Base-by-base conservation (phyloP, 2,888 invertebrate genomes). In the Cloeon dipterum region DNA sequence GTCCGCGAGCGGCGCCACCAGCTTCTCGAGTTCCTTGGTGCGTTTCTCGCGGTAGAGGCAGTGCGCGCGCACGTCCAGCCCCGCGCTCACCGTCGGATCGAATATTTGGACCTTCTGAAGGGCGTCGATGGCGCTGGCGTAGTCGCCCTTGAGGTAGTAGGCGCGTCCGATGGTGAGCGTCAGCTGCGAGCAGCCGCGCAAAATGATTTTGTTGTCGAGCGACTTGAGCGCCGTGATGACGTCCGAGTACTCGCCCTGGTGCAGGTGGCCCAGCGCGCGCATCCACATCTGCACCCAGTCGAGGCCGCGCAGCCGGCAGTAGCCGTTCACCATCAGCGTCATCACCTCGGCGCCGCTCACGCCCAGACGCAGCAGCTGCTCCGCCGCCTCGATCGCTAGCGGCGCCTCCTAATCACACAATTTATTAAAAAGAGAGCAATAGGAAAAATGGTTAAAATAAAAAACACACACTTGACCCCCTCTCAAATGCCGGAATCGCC, bases 291-390 rank as follows among this genome's bases (percentile, higher is more conserved):
- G 51, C 35, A 61, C 46, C 65, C 65, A 66, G 35, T 64, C 62
- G 44, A 57, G 52, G 37, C 50, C 52, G 16, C 55, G 48, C 34
- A 53, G 50, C 42, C 52, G 53, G 11, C 56, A 51, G 11, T 55
- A 47, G 49, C 65, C 67, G 47, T 69, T 69, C 35, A 76, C 60
- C 44, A 78, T 70, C 35, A 81, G 55, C 2, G 74, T 66, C 49
- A 74, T 70, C 1, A 83, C 74, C 56, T 83, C 81, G 26, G 67
- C 63, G 13, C 75, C 76, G 53, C 74, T 68, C 13, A 72, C 65
- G 2, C 78, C 78, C 33, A 83, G 54, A 41, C 69, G 65, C 35
- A 83, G 54, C 17, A 83, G 57, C 39, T 72, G 71, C 51, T 74
- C 71, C 3, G 75, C 72, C 5, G 79, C 76, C 47, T 76, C 76